Conservation (phyloP, 35 echinoderm and acorn worm genomes). For the Chiridota heheva region DNA sequence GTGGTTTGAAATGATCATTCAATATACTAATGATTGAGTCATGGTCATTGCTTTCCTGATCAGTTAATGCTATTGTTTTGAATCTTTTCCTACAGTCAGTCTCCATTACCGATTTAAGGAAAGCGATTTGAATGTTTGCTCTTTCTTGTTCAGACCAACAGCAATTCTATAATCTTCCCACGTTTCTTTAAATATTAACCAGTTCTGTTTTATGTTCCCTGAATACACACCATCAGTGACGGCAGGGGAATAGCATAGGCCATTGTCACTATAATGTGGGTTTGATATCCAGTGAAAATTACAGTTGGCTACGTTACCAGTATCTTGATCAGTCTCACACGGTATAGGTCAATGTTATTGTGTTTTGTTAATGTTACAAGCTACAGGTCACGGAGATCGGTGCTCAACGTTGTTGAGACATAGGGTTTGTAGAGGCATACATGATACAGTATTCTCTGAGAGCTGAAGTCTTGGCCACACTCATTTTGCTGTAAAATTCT, state of each 20-base stretch:
- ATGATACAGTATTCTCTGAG: too few species aligned
- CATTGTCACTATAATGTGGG: too few species aligned
- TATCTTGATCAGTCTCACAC: too few species aligned
- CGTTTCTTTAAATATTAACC: constrained; percentile 40
- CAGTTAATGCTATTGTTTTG: neutral
- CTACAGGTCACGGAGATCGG: too few species aligned
- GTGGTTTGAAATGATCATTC: constrained; percentile 29
- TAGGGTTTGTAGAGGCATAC: too few species aligned
- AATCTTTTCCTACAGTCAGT: constrained; percentile 28
- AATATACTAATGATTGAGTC: constrained; percentile 16
- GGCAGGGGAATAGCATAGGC: constrained; percentile 5
- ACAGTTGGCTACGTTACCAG: too few species aligned
- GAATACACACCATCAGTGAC: constrained; percentile 14
- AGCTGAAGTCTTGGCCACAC: too few species aligned
- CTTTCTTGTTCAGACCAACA: constrained; percentile 29
- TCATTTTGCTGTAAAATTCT: too few species aligned
- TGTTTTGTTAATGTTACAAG: too few species aligned
- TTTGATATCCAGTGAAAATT: too few species aligned
- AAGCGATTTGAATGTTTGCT: constrained; percentile 31
- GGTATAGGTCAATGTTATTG: too few species aligned
- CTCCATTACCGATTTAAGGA: constrained; percentile 26
- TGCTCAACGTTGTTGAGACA: too few species aligned
- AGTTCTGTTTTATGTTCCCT: constrained; percentile 22
- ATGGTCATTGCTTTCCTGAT: constrained; percentile 8
- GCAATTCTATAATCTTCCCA: constrained; percentile 40